phyloP scores from a whole-genome alignment of 1,140 invertebrate genomes.

The Heliconius hermathena region DNA sequence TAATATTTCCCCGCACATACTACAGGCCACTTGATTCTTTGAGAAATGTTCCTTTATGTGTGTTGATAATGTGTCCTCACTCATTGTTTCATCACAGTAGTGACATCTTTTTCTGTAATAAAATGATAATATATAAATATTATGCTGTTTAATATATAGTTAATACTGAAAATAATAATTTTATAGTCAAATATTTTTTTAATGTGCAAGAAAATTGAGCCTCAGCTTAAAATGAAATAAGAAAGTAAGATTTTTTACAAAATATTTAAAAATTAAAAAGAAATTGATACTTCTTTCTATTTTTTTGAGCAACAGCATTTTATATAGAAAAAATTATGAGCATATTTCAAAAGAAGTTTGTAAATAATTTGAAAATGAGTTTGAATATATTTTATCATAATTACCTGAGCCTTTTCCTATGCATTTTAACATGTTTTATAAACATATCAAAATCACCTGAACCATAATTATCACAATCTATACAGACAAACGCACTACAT shows the following conservation, averaged over 20 bases:
- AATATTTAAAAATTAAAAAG: too few species aligned
- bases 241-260: too few species aligned
- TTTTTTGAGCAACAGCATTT: too few species aligned
- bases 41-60: slow-evolving; percentile 51
- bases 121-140: background rate
- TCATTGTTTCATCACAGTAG: slow-evolving; percentile 52
- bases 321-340: too few species aligned
- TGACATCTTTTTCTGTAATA: slow-evolving; percentile 60
- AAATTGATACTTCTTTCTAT: too few species aligned
- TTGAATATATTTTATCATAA: background rate
- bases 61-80: slow-evolving; percentile 36
- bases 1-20: slow-evolving; percentile 55
- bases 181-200: too few species aligned
- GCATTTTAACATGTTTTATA: slow-evolving; percentile 57
- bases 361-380: background rate
- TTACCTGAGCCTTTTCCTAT: slow-evolving; percentile 56
- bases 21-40: slow-evolving; percentile 50
- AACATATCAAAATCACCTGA: slow-evolving; percentile 52
- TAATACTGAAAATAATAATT: too few species aligned
- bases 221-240: too few species aligned
- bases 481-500: slow-evolving; percentile 64
- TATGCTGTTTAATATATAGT: background rate
- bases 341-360: too few species aligned
- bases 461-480: slow-evolving; percentile 56
- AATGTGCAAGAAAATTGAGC: too few species aligned